These are phyloP conservation scores for Electrona antarctica DNA, from an alignment of 2,113 vertebrate species.

Conservation along the genomic window DNA sequence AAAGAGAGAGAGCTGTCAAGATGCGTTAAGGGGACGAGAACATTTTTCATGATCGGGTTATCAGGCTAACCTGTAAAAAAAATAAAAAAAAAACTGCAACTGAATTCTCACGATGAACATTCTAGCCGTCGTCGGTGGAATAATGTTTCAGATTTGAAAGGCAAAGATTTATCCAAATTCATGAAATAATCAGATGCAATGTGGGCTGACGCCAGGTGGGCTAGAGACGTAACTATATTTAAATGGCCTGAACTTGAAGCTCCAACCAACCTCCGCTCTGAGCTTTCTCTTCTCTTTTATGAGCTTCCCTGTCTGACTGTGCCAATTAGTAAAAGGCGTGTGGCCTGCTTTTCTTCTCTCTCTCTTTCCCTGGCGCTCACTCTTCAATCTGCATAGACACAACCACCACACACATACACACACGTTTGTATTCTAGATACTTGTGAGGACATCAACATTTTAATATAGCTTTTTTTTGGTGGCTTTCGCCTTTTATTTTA, in stretches of 20 bases:
- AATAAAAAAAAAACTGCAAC: slow-evolving; percentile 1
- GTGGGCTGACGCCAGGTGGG: slow-evolving; percentile 47
- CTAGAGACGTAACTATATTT: slow-evolving; percentile 45
- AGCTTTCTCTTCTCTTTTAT: slow-evolving; percentile 67
- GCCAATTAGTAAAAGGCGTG: slow-evolving; percentile 76
- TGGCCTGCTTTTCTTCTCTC: slow-evolving; percentile 71
- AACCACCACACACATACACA: slow-evolving; percentile 48
- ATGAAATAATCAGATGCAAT: slow-evolving; percentile 46
- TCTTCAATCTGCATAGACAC: slow-evolving; percentile 58
- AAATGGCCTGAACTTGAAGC: slow-evolving; percentile 62
- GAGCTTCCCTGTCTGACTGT: slow-evolving; percentile 70
- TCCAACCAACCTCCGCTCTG: slow-evolving; percentile 64
- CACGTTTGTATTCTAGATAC: slow-evolving; percentile 39
- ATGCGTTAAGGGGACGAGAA: slow-evolving; percentile 23
- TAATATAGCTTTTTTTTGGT: no score
- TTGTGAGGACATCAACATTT: no score
- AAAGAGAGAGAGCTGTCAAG: slow-evolving; percentile 30
- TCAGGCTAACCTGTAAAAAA: slow-evolving; percentile 35
- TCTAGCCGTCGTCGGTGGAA: slow-evolving; percentile 45
- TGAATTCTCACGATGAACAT: background rate
- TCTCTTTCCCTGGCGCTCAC: slow-evolving; percentile 44
- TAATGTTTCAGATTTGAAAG: slow-evolving; percentile 12
- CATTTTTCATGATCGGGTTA: slow-evolving; percentile 18
- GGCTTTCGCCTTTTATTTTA: no score
- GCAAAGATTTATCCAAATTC: slow-evolving; percentile 49